phyloP scores from a whole-genome alignment of 2,113 vertebrate genomes.

The Hippolais icterina region DNA sequence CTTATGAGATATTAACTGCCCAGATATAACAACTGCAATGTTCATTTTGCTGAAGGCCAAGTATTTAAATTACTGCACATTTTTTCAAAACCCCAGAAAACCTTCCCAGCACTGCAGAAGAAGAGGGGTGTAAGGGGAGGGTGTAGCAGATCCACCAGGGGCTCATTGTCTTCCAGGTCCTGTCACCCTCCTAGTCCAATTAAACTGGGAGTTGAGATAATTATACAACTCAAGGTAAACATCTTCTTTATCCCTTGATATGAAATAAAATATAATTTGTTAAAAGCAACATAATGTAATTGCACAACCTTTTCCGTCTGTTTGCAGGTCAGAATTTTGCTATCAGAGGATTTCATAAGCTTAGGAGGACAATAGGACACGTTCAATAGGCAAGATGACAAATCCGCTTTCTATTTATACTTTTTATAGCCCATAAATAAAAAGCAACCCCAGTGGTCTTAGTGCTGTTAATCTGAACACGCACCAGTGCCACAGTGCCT shows the following conservation, averaged over 20 bases:
- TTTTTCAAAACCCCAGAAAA: background rate
- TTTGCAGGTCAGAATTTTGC: constrained; percentile 11
- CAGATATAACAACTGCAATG: background rate
- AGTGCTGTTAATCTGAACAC: background rate
- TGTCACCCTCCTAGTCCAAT: background rate
- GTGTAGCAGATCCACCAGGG: rapidly evolving
- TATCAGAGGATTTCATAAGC: background rate
- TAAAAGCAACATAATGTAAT: background rate
- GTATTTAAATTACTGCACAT: background rate
- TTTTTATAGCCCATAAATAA: constrained; percentile 20
- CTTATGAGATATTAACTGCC: background rate
- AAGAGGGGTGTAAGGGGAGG: background rate
- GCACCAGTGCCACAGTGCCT: background rate
- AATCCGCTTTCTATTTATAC: constrained; percentile 46
- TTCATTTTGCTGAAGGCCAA: background rate
- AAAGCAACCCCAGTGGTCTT: background rate
- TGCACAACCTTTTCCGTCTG: background rate
- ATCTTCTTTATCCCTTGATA: background rate
- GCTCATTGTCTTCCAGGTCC: background rate
- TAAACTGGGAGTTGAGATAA: background rate
- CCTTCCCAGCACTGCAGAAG: background rate
- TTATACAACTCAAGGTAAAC: background rate
- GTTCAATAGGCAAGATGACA: background rate
- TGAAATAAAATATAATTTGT: background rate
- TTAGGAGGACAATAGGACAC: background rate